Percentiles rank a stretch among this genome's conserved stretches.
Conservation (phyloP, 2,888 invertebrate species). For the Metopia argyrocephala region DNA sequence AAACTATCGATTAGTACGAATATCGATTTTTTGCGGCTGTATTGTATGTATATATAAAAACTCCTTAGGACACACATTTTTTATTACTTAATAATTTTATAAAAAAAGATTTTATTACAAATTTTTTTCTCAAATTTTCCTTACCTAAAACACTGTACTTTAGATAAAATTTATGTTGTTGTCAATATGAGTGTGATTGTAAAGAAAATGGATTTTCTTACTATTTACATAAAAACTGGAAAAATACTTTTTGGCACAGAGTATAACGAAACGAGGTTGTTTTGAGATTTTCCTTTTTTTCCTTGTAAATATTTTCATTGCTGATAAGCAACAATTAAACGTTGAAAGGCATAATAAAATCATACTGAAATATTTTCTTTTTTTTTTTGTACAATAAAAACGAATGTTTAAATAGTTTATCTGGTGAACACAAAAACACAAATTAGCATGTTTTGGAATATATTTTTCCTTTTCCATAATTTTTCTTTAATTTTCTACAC, state of each 20-base stretch:
- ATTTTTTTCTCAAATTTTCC: neutral
- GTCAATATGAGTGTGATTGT: neutral
- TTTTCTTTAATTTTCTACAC: conserved; percentile 23
- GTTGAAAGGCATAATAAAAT: conserved; percentile 44
- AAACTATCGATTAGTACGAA: too few species aligned
- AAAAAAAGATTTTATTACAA: too few species aligned
- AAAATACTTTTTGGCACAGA: neutral
- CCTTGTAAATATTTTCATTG: conserved; percentile 13
- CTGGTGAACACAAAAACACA: neutral
- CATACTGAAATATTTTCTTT: neutral
- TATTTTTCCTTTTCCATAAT: conserved; percentile 20
- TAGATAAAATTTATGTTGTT: conserved; percentile 11
- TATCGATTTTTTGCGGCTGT: too few species aligned
- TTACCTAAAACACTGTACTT: neutral
- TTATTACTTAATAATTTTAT: too few species aligned
- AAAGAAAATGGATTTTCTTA: neutral
- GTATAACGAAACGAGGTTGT: conserved; percentile 24
- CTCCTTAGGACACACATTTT: too few species aligned
- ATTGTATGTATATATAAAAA: too few species aligned
- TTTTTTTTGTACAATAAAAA: neutral
- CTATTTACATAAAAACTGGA: neutral
- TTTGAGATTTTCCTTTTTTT: neutral
- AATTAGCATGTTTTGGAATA: conserved; percentile 34
- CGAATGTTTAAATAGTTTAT: conserved; percentile 15
- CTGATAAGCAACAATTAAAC: conserved; percentile 64